Evolutionary conservation across 2,888 invertebrate species (phyloP).

Genomic region (Cheilosia scutellata): DNA sequence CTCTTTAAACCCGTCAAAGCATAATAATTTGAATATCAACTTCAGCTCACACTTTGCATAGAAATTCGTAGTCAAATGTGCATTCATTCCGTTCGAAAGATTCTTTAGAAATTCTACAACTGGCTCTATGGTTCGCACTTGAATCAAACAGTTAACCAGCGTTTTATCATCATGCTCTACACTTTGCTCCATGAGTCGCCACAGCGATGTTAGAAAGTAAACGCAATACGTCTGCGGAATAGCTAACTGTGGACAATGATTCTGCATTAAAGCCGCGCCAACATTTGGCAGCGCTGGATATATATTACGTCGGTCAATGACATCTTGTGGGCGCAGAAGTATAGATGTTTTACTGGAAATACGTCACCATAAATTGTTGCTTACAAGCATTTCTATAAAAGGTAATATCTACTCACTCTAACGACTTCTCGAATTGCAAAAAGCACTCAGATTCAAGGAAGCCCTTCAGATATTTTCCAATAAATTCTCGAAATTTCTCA

Average conservation of each 20-base stretch:
- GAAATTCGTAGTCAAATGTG: conserved; percentile 81
- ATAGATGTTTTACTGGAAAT: conserved; percentile 80
- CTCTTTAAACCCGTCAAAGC: conserved; percentile 79
- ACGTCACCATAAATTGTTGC: neutral
- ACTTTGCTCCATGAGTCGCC: conserved; percentile 79
- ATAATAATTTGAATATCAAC: conserved; percentile 82
- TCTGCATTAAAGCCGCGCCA: conserved; percentile 81
- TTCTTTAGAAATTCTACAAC: conserved; percentile 79
- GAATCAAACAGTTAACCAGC: conserved; percentile 79
- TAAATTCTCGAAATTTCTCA: conserved; percentile 79
- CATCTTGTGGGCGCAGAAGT: conserved; percentile 77
- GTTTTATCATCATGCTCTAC: conserved; percentile 72
- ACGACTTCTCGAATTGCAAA: conserved; percentile 75
- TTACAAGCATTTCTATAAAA: neutral
- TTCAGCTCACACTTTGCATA: conserved; percentile 87
- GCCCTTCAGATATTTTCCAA: conserved; percentile 80
- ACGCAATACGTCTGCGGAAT: conserved; percentile 82
- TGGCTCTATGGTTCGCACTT: conserved; percentile 79
- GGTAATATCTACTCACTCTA: conserved; percentile 23
- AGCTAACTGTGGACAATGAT: conserved; percentile 81
- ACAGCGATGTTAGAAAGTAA: conserved; percentile 80
- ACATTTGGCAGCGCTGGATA: conserved; percentile 82
- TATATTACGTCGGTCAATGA: conserved; percentile 81
- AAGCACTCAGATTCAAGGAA: conserved; percentile 81
- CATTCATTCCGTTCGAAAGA: conserved; percentile 78